A percentile compares a stretch with the other conserved stretches of the same genome.
These are phyloP conservation scores for Smittia aterrima DNA, from an alignment of 2,888 invertebrate genomes.

Conservation along the genomic window DNA sequence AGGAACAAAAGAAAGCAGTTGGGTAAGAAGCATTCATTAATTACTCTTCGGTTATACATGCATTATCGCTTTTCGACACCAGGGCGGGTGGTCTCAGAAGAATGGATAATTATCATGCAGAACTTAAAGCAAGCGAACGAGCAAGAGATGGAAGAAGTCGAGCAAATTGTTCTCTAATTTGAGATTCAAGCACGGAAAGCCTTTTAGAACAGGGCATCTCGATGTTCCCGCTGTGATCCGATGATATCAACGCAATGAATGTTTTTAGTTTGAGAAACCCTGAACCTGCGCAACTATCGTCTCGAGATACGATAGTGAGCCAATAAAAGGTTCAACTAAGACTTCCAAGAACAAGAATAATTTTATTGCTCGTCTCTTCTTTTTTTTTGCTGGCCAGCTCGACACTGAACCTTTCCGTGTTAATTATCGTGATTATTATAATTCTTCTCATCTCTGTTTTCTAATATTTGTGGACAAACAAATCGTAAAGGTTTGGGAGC, in stretches of 20 bases:
- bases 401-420: conserved; percentile 31
- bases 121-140: neutral
- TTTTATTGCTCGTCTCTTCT: conserved; percentile 19
- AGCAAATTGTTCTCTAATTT: conserved; percentile 15
- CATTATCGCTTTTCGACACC: conserved; percentile 41
- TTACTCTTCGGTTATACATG: conserved; percentile 36
- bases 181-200: neutral
- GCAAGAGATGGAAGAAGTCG: neutral
- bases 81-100: conserved; percentile 37
- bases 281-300: too few relatives aligned
- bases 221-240: too few relatives aligned
- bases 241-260: too few relatives aligned
- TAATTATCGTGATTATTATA: conserved; percentile 36
- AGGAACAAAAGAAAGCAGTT: neutral
- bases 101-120: conserved; percentile 20
- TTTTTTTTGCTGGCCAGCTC: neutral
- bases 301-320: neutral
- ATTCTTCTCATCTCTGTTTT: conserved; percentile 15
- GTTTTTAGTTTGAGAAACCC: neutral
- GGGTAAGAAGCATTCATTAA: conserved; percentile 23
- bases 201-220: too few relatives aligned
- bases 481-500: conserved; percentile 35
- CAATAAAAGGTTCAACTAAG: conserved; percentile 30
- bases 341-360: conserved; percentile 36
- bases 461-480: conserved; percentile 41